phyloP scores from a whole-genome alignment of 2,888 invertebrate species.

The Pollenia amentaria region DNA sequence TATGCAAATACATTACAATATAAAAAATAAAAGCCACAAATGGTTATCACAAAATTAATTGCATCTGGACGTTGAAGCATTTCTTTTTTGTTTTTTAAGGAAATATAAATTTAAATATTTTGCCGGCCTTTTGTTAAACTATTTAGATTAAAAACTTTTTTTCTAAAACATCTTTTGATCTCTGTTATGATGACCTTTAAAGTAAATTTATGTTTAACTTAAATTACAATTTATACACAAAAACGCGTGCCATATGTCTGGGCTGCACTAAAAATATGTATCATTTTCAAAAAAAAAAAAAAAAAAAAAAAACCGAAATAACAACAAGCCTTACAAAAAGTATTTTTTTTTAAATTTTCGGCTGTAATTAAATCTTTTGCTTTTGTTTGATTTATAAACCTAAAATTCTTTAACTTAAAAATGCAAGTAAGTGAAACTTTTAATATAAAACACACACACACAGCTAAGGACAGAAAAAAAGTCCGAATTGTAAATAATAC shows the following conservation, averaged over 20 bases:
- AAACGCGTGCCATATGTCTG: constrained; percentile 71
- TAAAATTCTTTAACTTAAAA: constrained; percentile 58
- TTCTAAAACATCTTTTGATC: constrained; percentile 22
- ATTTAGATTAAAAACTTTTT: not conserved
- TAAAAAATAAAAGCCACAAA: too few relatives aligned
- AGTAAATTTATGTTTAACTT: constrained; percentile 14
- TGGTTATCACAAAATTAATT: fast-evolving
- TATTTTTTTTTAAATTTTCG: constrained; percentile 27
- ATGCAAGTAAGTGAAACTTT: constrained; percentile 46
- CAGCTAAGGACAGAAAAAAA: constrained; percentile 20
- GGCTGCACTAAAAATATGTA: constrained; percentile 42
- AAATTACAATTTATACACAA: constrained; percentile 24
- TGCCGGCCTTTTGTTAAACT: too few relatives aligned
- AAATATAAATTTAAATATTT: too few relatives aligned
- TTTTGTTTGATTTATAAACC: constrained; percentile 70
- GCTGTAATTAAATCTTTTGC: constrained; percentile 70
- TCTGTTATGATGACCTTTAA: constrained; percentile 30
- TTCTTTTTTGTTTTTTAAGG: too few relatives aligned
- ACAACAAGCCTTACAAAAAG: constrained; percentile 67
- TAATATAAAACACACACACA: constrained; percentile 28
- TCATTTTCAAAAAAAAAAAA: constrained; percentile 62
- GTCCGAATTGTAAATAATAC: constrained; percentile 69
- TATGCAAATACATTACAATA: too few relatives aligned
- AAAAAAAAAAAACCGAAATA: constrained; percentile 19
- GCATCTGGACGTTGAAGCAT: too few relatives aligned